Evolutionary conservation across 1,140 invertebrate species (phyloP), one percentile per base, ranked within the genome.

Genomic region (Drosophila navojoa): DNA sequence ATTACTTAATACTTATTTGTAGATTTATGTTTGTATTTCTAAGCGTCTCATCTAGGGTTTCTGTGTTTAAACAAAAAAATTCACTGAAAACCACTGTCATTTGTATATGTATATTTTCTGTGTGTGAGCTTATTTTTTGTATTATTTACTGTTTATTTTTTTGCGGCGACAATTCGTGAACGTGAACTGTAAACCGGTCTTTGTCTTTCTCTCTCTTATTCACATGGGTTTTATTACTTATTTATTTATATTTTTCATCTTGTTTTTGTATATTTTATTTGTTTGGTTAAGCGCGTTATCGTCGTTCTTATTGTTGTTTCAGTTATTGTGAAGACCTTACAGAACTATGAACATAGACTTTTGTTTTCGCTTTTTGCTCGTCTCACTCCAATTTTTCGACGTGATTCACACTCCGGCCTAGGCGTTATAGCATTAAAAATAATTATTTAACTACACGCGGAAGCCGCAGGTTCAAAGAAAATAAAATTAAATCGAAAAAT

Each of bases 71-170:
- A 49, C 47, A 60, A 45, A 57, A 57, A 22, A 52, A 50, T 71
- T 38, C 11, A 47, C 11, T 49, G 49, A 52, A 71, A 82, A 89
- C 84, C 82, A 89, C 82, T 79, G 82, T 89, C 68, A 76, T 89
- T 87, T 76, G 38, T 76, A 32, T 15, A 45, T 76, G 22, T 15
- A 45, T 72, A 15, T 47, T 27, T 29, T 66, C 60, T 75, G 45
- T 75, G 35, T 62, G 44, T 64, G 64, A 45, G 15, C 42, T 38
- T 38, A 10, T 35, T 81, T 71, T 32, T 32, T 32, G 1, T 32
- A 1, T n/a, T n/a, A n/a, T 32, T 32, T 59, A 81, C 58, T 81
- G 61, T 81, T 69, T 73, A 45, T 84, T 60, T 59, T 60, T 52
- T 77, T 79, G 66, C 64, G 73, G 81, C 47, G 64, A 73, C 71